Conservation (phyloP, 2,888 invertebrate species). For the Baccha elongata region DNA sequence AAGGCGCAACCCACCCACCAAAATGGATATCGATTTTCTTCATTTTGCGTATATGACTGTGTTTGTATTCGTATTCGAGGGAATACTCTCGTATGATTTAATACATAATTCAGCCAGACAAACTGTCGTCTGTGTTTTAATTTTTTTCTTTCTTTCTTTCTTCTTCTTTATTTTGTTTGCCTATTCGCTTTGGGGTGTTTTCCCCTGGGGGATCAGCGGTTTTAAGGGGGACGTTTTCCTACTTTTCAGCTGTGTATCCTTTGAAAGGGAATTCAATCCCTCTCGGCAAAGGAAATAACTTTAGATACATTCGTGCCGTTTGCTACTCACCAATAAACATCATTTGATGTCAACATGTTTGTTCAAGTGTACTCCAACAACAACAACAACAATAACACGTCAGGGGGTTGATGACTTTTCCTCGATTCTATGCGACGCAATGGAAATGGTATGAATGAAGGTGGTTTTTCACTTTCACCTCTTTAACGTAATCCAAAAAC, state of each 20-base stretch:
- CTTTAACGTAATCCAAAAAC: conserved; percentile 62
- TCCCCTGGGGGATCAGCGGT: not conserved
- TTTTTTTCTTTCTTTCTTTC: conserved; percentile 9
- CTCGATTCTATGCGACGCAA: not conserved
- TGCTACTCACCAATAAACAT: conserved; percentile 79
- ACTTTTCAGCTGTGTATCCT: conserved; percentile 52
- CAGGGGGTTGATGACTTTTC: conserved; percentile 71
- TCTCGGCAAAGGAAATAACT: conserved; percentile 47
- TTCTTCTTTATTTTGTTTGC: conserved; percentile 31
- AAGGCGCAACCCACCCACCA: not conserved
- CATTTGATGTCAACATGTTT: conserved; percentile 80
- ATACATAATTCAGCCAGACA: conserved; percentile 69
- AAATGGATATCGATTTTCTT: conserved; percentile 67
- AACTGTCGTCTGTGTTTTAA: conserved; percentile 70
- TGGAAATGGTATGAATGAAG: conserved; percentile 16
- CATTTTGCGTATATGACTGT: not conserved
- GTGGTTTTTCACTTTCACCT: conserved; percentile 73
- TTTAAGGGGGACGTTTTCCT: not conserved
- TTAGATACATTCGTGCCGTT: conserved; percentile 38
- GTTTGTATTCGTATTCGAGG: not conserved
- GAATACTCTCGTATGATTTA: conserved; percentile 50
- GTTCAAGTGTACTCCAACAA: conserved; percentile 62
- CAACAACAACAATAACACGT: conserved; percentile 24
- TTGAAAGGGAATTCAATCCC: conserved; percentile 49
- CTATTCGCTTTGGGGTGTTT: conserved; percentile 23